Conservation (phyloP, 2,113 vertebrate species). For the Menura novaehollandiae region DNA sequence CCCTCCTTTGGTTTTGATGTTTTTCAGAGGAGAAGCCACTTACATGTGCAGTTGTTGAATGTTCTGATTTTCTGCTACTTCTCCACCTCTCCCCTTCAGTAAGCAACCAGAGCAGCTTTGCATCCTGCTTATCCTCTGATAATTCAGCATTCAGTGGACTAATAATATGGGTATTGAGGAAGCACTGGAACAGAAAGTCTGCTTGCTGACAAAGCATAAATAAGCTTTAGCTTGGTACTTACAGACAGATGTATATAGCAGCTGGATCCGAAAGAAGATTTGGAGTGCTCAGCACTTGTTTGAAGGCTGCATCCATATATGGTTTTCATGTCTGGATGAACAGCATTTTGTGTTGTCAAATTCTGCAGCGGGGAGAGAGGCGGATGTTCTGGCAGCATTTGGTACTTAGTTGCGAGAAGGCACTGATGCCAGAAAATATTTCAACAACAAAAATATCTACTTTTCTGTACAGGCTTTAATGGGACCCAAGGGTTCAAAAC, state of each 20-base stretch:
- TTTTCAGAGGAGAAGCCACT: not conserved
- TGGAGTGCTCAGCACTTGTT: conserved; percentile 17
- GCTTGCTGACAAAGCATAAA: conserved; percentile 47
- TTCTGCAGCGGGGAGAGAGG: not conserved
- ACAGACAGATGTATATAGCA: conserved; percentile 46
- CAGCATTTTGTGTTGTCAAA: conserved; percentile 22
- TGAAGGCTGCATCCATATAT: conserved; percentile 16
- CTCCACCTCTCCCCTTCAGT: not conserved
- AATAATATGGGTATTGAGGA: conserved; percentile 5
- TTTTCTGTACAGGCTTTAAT: not conserved
- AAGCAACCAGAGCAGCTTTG: conserved; percentile 24
- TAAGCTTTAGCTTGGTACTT: conserved; percentile 31
- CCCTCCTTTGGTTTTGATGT: not conserved
- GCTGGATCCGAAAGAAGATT: conserved; percentile 40
- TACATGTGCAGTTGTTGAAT: not conserved
- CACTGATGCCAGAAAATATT: not conserved
- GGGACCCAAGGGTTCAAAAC: not conserved
- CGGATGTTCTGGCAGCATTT: not conserved
- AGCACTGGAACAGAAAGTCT: conserved; percentile 24
- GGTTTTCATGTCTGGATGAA: not conserved
- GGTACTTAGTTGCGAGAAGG: not conserved
- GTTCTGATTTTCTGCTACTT: conserved; percentile 15
- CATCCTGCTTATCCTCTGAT: conserved; percentile 26
- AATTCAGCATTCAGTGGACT: not conserved
- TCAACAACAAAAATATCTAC: not conserved